phyloP scores from a whole-genome alignment of 2,888 invertebrate genomes.

The Thelaira solivaga region DNA sequence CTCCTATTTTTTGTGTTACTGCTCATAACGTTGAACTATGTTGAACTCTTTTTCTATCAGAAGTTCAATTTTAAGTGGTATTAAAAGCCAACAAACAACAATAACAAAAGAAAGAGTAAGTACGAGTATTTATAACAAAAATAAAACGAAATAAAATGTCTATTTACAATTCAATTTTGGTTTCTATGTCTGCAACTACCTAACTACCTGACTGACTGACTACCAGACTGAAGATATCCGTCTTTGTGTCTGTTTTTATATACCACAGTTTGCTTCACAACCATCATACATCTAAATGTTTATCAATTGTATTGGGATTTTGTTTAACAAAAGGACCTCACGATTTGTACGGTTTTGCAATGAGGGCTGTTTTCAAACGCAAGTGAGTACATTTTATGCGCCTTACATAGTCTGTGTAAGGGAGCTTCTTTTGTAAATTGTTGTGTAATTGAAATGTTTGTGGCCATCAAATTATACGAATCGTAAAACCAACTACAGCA shows the following conservation, averaged over 20 bases:
- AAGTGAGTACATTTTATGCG: neutral
- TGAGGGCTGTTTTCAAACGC: neutral
- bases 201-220: neutral
- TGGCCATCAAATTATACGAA: constrained; percentile 52
- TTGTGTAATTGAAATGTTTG: constrained; percentile 62
- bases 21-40: constrained; percentile 8
- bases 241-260: neutral
- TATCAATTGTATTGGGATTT: constrained; percentile 36
- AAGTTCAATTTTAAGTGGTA: constrained; percentile 36
- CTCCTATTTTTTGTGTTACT: neutral
- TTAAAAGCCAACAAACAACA: neutral
- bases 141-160: constrained; percentile 12
- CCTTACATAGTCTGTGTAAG: constrained; percentile 15
- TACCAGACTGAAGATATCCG: neutral
- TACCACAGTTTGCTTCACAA: neutral
- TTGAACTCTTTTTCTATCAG: constrained; percentile 35
- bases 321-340: constrained; percentile 25
- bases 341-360: neutral
- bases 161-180: constrained; percentile 25
- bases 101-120: too few species aligned
- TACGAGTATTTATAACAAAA: neutral
- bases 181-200: constrained; percentile 26
- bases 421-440: constrained; percentile 55
- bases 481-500: constrained; percentile 23
- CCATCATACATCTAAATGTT: constrained; percentile 13